A percentile compares a stretch with the other conserved stretches of the same genome.
These are phyloP conservation scores for Charina bottae DNA, from an alignment of 2,113 vertebrate genomes.

Conservation along the genomic window DNA sequence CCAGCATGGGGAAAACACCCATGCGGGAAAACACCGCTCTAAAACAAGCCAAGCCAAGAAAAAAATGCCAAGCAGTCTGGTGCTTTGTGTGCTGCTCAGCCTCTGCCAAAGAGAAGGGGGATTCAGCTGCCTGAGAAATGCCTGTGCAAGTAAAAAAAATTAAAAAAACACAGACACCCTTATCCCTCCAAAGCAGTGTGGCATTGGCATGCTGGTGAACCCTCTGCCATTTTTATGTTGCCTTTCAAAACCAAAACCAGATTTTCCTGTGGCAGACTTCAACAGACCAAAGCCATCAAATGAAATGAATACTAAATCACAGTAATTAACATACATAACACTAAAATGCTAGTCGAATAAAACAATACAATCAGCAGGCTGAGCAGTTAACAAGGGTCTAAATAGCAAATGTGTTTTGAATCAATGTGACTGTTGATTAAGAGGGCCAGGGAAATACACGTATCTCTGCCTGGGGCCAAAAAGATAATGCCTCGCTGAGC, in stretches of 20 bases:
- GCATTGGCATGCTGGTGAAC: background rate
- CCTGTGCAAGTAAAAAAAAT: background rate
- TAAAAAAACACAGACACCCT: background rate
- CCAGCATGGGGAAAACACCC: too few species aligned
- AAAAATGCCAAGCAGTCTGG: background rate
- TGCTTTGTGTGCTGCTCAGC: background rate
- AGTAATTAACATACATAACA: background rate
- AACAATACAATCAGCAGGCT: background rate
- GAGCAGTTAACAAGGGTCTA: background rate
- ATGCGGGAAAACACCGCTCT: too few species aligned
- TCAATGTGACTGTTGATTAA: background rate
- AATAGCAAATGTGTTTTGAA: background rate
- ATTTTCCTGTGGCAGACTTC: background rate
- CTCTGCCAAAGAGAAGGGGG: background rate
- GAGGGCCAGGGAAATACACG: background rate
- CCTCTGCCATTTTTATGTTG: background rate
- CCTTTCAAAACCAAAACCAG: background rate
- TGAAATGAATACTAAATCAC: background rate
- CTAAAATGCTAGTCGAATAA: background rate
- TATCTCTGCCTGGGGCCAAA: background rate
- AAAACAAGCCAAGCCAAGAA: background rate
- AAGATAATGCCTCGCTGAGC: background rate
- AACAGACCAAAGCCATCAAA: background rate
- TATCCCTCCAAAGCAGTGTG: background rate
- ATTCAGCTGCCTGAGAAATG: background rate